Percentiles rank a stretch among this genome's conserved stretches.
These are phyloP conservation scores for Nowickia ferox DNA, from an alignment of 2,888 invertebrate genomes.

Conservation along the genomic window DNA sequence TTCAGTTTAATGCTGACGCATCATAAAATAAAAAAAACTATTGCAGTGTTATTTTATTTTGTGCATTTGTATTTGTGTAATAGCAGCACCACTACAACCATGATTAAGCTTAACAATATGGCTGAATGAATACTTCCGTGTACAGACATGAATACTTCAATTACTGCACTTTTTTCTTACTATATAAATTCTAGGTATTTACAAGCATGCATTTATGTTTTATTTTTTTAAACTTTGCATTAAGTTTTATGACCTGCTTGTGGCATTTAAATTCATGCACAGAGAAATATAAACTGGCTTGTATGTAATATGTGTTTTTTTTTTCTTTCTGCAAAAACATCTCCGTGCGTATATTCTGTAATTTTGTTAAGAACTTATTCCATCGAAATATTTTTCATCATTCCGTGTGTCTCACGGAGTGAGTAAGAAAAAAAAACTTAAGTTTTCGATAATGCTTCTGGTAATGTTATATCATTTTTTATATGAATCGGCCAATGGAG, in stretches of 20 bases:
- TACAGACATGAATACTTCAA: constrained; percentile 61
- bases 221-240: constrained; percentile 69
- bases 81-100: constrained; percentile 25
- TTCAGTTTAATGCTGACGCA: constrained; percentile 75
- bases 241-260: constrained; percentile 72
- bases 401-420: no score
- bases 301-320: not conserved
- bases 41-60: constrained; percentile 59
- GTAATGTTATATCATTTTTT: no score
- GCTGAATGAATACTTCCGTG: constrained; percentile 58
- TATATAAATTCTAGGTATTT: constrained; percentile 25
- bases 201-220: constrained; percentile 66
- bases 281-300: constrained; percentile 34
- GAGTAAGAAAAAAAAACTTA: no score
- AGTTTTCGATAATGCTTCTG: no score
- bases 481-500: no score
- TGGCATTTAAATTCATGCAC: constrained; percentile 60
- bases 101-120: constrained; percentile 42
- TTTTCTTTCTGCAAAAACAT: not conserved
- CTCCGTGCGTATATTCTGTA: constrained; percentile 16
- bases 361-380: not conserved
- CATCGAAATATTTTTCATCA: no score
- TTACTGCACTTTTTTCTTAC: constrained; percentile 28
- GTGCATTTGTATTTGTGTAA: constrained; percentile 10
- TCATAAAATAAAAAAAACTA: constrained; percentile 75